phyloP scores from a whole-genome alignment of 2,113 vertebrate genomes.

The Aspidoscelis tigris region DNA sequence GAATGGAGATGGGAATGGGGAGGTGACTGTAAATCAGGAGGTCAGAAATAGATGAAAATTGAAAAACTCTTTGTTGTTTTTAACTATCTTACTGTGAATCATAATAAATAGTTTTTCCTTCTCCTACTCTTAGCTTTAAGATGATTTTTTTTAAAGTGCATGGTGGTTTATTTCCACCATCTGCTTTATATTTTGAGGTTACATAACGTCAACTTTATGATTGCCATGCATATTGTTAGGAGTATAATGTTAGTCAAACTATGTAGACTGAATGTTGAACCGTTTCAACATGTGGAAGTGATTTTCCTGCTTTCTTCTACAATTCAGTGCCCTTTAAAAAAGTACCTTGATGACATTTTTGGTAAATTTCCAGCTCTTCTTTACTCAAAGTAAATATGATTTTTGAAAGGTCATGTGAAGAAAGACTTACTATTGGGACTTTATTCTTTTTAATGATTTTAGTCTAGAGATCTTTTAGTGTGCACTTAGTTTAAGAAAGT shows the following conservation, averaged over 20 bases:
- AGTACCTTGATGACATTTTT: slow-evolving; percentile 65
- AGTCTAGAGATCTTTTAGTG: background rate
- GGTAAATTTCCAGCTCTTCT: slow-evolving; percentile 58
- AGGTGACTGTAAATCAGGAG: too few relatives aligned
- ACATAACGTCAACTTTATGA: slow-evolving; percentile 63
- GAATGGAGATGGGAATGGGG: too few relatives aligned
- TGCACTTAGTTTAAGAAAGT: background rate
- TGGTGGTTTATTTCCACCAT: slow-evolving; percentile 48
- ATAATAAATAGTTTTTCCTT: slow-evolving; percentile 20
- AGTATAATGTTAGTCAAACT: slow-evolving; percentile 71
- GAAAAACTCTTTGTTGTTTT: background rate
- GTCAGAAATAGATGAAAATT: too few relatives aligned
- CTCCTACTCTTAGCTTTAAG: slow-evolving; percentile 19
- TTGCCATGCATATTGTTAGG: slow-evolving; percentile 60
- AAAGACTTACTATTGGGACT: background rate
- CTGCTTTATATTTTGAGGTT: slow-evolving; percentile 70
- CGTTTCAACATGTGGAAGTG: slow-evolving; percentile 76
- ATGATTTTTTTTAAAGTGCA: slow-evolving; percentile 14
- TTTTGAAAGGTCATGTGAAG: slow-evolving; percentile 7
- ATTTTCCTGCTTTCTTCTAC: slow-evolving; percentile 62
- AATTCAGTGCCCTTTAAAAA: slow-evolving; percentile 42
- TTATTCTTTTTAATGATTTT: slow-evolving; percentile 11
- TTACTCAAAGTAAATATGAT: slow-evolving; percentile 20
- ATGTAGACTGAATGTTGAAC: slow-evolving; percentile 62
- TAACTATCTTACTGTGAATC: slow-evolving; percentile 4